phyloP scores from a whole-genome alignment of 2,113 vertebrate genomes.

The Pelusios castaneus region DNA sequence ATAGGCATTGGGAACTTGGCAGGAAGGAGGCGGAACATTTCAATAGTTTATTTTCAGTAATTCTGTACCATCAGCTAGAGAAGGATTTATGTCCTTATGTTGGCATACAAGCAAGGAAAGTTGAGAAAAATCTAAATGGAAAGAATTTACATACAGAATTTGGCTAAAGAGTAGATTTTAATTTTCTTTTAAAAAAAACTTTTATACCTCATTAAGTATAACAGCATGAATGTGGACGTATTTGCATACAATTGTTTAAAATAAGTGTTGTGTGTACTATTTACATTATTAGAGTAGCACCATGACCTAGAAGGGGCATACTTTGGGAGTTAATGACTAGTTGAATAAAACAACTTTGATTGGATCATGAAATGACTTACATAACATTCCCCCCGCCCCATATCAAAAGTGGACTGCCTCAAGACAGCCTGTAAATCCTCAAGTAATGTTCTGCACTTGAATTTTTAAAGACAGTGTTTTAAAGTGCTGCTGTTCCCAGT shows the following conservation, averaged over 20 bases:
- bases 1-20: background rate
- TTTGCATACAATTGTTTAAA: background rate
- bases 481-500: background rate
- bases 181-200: background rate
- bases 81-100: background rate
- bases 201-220: background rate
- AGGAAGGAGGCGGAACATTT: background rate
- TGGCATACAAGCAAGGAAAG: constrained; percentile 35
- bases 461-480: background rate
- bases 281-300: background rate
- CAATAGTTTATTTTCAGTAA: background rate
- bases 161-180: background rate
- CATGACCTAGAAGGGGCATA: background rate
- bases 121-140: background rate
- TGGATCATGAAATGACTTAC: background rate
- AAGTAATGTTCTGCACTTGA: background rate
- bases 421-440: background rate
- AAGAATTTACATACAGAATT: background rate
- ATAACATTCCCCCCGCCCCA: no score
- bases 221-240: background rate
- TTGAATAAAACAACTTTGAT: background rate
- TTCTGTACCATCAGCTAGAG: background rate
- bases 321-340: background rate
- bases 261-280: background rate
- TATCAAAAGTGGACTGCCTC: background rate